These are phyloP conservation scores for Salpingus planirostris DNA, from an alignment of 2,888 invertebrate species.

Conservation along the genomic window DNA sequence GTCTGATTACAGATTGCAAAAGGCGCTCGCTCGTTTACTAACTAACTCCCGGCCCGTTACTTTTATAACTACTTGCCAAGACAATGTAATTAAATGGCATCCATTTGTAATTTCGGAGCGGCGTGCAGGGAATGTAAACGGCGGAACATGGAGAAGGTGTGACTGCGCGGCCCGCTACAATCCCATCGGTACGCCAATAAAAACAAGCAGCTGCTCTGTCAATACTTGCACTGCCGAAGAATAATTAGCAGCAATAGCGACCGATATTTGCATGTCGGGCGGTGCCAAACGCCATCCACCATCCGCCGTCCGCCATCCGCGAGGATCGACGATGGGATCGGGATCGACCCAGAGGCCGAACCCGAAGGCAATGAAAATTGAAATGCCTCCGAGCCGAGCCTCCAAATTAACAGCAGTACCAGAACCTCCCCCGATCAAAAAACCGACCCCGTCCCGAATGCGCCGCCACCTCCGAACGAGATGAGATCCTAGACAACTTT, in stretches of 20 bases:
- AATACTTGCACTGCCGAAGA: constrained; percentile 36
- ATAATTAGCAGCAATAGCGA: constrained; percentile 34
- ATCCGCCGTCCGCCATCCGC: constrained; percentile 6
- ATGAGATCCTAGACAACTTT: constrained; percentile 1
- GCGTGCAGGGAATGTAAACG: constrained; percentile 42
- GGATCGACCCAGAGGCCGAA: neutral
- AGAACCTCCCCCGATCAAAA: no score
- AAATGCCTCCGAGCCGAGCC: no score
- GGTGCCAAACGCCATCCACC: constrained; percentile 14
- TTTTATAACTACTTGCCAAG: constrained; percentile 43
- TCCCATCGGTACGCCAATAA: constrained; percentile 38
- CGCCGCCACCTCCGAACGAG: no score
- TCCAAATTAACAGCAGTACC: no score
- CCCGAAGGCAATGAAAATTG: no score
- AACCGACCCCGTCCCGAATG: no score
- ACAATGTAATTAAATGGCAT: constrained; percentile 45
- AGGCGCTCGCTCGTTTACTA: constrained; percentile 29
- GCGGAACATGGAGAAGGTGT: constrained; percentile 43
- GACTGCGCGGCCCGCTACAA: constrained; percentile 37
- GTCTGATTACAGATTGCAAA: constrained; percentile 35
- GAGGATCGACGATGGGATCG: constrained; percentile 1
- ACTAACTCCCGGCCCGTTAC: constrained; percentile 37
- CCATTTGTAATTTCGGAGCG: constrained; percentile 43
- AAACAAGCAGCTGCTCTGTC: constrained; percentile 40
- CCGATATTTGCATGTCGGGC: constrained; percentile 32